A percentile compares a stretch with the other conserved stretches of the same genome.
Conservation (phyloP, 2,888 invertebrate species). For the Drosophila borborema region DNA sequence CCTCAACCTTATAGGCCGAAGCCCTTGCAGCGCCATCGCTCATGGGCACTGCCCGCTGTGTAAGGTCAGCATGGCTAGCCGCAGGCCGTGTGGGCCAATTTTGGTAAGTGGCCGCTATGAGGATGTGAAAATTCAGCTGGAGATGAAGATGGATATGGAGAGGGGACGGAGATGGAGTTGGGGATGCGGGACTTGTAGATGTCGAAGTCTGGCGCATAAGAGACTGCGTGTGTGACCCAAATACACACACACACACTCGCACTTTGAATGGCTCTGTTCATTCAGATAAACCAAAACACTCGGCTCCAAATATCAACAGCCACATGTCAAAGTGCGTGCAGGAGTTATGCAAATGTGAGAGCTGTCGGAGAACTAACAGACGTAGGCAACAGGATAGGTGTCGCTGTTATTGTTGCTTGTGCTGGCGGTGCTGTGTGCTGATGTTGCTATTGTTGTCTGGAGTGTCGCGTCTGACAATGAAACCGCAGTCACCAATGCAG, state of each 20-base stretch:
- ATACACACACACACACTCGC: conserved; percentile 54
- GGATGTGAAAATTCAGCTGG: conserved; percentile 38
- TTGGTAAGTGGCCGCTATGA: conserved; percentile 35
- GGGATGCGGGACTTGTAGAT: conserved; percentile 21
- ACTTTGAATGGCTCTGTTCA: conserved; percentile 56
- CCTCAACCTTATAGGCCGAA: conserved; percentile 44
- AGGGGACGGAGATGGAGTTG: conserved; percentile 13
- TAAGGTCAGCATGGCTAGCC: conserved; percentile 71
- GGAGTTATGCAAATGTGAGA: conserved; percentile 74
- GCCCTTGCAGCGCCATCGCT: conserved; percentile 13
- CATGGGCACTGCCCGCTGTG: conserved; percentile 48
- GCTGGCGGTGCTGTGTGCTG: conserved; percentile 19
- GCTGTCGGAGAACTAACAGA: conserved; percentile 41
- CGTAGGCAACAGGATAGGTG: conserved; percentile 41
- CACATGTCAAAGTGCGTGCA: conserved; percentile 77
- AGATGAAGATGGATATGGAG: conserved; percentile 5
- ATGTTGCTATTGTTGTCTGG: conserved; percentile 44
- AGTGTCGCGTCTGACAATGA: conserved; percentile 50
- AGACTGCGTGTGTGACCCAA: conserved; percentile 68
- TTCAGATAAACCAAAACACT: conserved; percentile 70
- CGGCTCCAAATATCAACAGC: conserved; percentile 63
- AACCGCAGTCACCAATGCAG: conserved; percentile 60
- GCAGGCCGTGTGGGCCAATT: conserved; percentile 60
- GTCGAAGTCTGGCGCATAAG: conserved; percentile 45
- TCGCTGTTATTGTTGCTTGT: conserved; percentile 33